Conservation (phyloP, 1,140 invertebrate genomes). For the Drosophila bifasciata region DNA sequence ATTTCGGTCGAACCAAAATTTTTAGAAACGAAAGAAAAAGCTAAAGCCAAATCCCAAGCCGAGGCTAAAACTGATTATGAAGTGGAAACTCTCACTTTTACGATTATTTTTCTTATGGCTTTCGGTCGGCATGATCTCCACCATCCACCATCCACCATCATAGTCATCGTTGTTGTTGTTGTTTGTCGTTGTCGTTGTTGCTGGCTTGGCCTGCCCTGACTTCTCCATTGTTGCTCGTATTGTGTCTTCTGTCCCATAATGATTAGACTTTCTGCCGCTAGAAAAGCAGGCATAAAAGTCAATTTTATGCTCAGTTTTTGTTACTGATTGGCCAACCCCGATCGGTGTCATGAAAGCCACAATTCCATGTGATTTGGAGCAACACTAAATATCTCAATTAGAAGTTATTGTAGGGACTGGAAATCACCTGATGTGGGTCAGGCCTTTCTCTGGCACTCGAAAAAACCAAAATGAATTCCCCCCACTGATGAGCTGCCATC, state of each 20-base stretch:
- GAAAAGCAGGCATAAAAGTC: constrained; percentile 76
- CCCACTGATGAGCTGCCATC: constrained; percentile 50
- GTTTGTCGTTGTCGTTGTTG: too few relatives aligned
- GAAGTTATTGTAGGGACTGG: constrained; percentile 60
- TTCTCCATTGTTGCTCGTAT: constrained; percentile 37
- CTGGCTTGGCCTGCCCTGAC: constrained; percentile 9
- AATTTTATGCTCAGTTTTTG: constrained; percentile 81
- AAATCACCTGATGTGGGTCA: constrained; percentile 67
- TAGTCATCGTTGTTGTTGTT: too few relatives aligned
- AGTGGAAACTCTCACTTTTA: constrained; percentile 82
- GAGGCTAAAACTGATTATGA: constrained; percentile 63
- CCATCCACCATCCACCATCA: constrained; percentile 13
- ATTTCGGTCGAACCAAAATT: constrained; percentile 11
- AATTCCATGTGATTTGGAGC: constrained; percentile 67
- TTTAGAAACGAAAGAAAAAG: constrained; percentile 38
- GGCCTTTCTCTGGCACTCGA: constrained; percentile 55
- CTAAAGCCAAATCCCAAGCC: constrained; percentile 51
- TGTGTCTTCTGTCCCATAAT: constrained; percentile 72
- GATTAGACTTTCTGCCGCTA: constrained; percentile 72
- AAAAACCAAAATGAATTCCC: constrained; percentile 54
- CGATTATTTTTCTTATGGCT: constrained; percentile 80
- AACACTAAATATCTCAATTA: constrained; percentile 82
- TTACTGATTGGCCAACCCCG: constrained; percentile 61
- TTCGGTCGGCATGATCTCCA: constrained; percentile 62
- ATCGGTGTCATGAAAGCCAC: constrained; percentile 59